These are phyloP conservation scores for Invenusta paracnida DNA, from an alignment of 2,888 invertebrate species.

Conservation along the genomic window DNA sequence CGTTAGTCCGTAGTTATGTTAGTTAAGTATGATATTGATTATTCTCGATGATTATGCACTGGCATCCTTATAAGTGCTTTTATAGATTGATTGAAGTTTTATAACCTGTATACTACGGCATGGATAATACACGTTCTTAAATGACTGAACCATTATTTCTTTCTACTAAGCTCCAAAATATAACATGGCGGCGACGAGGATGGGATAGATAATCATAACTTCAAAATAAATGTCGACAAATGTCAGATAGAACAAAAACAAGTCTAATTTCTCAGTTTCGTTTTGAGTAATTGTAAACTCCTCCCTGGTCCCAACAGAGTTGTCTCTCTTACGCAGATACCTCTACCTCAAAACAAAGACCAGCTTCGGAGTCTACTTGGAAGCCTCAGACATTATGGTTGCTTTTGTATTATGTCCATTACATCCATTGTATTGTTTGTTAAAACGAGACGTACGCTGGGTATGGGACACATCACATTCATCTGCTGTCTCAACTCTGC, in stretches of 20 bases:
- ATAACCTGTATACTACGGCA: background rate
- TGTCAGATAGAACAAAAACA: background rate
- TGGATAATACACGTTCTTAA: background rate
- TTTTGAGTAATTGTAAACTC: background rate
- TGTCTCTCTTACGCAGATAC: background rate
- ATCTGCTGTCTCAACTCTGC: background rate
- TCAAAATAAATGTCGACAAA: background rate
- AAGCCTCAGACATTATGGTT: background rate
- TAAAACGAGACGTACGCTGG: background rate
- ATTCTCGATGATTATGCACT: background rate
- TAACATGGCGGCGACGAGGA: no score
- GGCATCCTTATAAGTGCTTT: background rate
- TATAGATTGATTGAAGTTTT: background rate
- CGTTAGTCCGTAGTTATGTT: no score
- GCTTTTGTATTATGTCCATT: background rate
- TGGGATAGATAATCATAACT: background rate
- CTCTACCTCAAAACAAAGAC: slow-evolving; percentile 8
- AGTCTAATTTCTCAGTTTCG: background rate
- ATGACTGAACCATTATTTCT: background rate
- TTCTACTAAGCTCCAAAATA: background rate
- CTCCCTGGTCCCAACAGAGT: background rate
- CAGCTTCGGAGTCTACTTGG: background rate
- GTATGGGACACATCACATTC: background rate
- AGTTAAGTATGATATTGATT: background rate
- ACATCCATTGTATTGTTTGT: background rate